phyloP scores from a whole-genome alignment of 2,113 vertebrate species.

The Triplophysa rosa region DNA sequence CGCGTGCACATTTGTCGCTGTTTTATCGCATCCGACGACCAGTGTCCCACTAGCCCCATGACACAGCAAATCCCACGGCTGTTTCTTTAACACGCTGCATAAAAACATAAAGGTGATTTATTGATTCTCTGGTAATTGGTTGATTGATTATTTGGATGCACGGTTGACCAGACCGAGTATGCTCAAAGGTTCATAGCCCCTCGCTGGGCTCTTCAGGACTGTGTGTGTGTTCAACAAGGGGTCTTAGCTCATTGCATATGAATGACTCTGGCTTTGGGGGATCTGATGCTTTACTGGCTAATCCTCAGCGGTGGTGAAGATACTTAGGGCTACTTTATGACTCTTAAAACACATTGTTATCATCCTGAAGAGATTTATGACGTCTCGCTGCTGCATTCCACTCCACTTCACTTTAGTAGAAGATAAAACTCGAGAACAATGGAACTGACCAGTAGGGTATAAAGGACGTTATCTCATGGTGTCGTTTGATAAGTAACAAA shows the following conservation, averaged over 20 bases:
- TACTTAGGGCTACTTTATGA: constrained; percentile 69
- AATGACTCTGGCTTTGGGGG: constrained; percentile 58
- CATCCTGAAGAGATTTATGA: constrained; percentile 71
- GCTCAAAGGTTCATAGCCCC: constrained; percentile 36
- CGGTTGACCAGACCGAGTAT: constrained; percentile 49
- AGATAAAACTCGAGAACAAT: constrained; percentile 68
- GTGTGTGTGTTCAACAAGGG: constrained; percentile 54
- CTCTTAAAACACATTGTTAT: constrained; percentile 73
- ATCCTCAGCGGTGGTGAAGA: constrained; percentile 68
- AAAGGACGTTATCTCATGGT: constrained; percentile 25
- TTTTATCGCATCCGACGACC: constrained; percentile 52
- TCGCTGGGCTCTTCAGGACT: constrained; percentile 32
- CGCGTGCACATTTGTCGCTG: constrained; percentile 26
- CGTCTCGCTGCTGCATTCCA: constrained; percentile 71
- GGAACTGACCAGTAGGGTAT: constrained; percentile 11
- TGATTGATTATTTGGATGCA: constrained; percentile 49
- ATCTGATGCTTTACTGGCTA: constrained; percentile 65
- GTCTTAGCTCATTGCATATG: constrained; percentile 61
- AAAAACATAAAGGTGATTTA: constrained; percentile 49
- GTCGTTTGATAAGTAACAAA: constrained; percentile 21
- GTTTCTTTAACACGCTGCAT: constrained; percentile 6
- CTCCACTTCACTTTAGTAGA: constrained; percentile 63
- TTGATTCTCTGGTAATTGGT: constrained; percentile 57
- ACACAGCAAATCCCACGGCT: constrained; percentile 37
- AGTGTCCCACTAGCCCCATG: constrained; percentile 30